These are phyloP conservation scores for Mythimna pallens DNA, from an alignment of 2,888 invertebrate species.

Conservation along the genomic window DNA sequence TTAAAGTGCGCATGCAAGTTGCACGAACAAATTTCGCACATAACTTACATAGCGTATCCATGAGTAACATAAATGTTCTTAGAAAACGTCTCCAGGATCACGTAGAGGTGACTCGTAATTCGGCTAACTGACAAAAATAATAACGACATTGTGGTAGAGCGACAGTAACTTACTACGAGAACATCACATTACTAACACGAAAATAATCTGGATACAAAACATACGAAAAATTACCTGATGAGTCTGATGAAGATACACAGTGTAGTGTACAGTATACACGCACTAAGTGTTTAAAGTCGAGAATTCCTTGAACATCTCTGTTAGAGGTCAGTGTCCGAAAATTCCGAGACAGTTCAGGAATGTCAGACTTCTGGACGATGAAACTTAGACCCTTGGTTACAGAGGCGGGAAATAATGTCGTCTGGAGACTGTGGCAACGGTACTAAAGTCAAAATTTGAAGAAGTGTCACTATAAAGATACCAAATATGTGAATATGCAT, in stretches of 20 bases:
- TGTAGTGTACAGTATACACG: not conserved
- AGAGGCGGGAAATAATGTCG: conserved; percentile 7
- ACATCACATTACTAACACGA: conserved; percentile 1
- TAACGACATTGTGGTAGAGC: not conserved
- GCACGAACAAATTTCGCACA: not conserved
- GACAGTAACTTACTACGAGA: not conserved
- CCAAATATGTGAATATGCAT: not conserved
- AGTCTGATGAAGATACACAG: not conserved
- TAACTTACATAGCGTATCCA: not conserved
- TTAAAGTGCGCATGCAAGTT: conserved; percentile 1
- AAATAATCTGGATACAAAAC: conserved; percentile 5
- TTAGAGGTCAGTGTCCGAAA: conserved; percentile 39
- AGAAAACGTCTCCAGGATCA: not conserved
- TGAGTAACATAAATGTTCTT: not conserved
- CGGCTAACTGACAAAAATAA: conserved; percentile 6
- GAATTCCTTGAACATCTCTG: conserved; percentile 32
- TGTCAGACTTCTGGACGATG: conserved; percentile 37
- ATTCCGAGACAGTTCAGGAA: conserved; percentile 39
- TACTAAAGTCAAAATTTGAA: not conserved
- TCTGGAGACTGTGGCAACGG: conserved; percentile 14
- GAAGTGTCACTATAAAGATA: not conserved
- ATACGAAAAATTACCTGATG: conserved; percentile 18
- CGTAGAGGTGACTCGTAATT: conserved; percentile 16
- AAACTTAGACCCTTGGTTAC: conserved; percentile 28
- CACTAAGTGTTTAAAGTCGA: conserved; percentile 9